Conservation (phyloP, 2,113 vertebrate genomes). For the Eolophus roseicapilla region DNA sequence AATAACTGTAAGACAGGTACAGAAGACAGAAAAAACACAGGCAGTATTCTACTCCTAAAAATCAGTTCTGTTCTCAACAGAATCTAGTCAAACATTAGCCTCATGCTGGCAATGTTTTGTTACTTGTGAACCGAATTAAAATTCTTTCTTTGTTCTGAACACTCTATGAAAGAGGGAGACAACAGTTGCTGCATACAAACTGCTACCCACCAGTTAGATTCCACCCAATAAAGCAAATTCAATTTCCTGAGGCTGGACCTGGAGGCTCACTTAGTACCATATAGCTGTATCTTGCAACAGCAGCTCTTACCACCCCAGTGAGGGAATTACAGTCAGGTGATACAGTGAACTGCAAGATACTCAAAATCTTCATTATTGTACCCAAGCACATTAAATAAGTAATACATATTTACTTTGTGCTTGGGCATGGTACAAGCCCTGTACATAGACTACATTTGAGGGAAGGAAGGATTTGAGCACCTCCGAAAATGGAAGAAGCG, state of each 20-base stretch:
- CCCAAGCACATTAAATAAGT: background rate
- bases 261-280: background rate
- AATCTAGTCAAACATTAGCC: background rate
- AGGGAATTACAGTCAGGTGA: background rate
- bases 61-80: background rate
- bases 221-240: background rate
- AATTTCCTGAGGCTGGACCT: background rate
- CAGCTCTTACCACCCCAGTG: background rate
- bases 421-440: background rate
- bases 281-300: background rate
- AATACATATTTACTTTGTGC: background rate
- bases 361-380: background rate
- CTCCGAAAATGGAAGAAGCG: slow-evolving; percentile 98
- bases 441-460: background rate
- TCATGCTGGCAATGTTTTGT: background rate
- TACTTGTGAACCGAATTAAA: background rate
- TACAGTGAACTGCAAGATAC: background rate
- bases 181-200: background rate
- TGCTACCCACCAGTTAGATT: background rate
- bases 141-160: background rate
- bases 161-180: background rate
- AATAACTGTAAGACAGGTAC: background rate
- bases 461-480: slow-evolving; percentile 69
- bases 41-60: background rate
- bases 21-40: background rate